Evolutionary conservation across 1,140 invertebrate species (phyloP).

Genomic region (Aphelenchoides besseyi): DNA sequence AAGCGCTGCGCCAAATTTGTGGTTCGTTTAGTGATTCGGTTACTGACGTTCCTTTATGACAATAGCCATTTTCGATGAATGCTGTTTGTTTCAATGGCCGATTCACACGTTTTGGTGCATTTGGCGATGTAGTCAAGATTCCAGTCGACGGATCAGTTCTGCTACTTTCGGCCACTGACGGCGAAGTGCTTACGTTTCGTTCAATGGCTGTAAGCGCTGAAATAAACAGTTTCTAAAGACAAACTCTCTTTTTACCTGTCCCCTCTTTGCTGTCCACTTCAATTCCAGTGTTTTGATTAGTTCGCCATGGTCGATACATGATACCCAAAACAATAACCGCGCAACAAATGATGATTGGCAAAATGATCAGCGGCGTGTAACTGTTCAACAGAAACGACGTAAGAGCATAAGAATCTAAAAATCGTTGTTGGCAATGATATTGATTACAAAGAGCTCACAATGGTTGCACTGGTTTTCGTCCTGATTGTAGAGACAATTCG

Average conservation of each 20-base stretch:
- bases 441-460: not conserved
- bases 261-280: not conserved
- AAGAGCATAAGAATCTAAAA: not conserved
- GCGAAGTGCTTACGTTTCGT: not conserved
- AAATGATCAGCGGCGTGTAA: not conserved
- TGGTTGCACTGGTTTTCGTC: constrained; percentile 32
- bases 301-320: constrained; percentile 17
- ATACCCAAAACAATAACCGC: not conserved
- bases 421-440: no score
- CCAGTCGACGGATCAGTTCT: not conserved
- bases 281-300: not conserved
- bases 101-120: not conserved
- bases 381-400: not conserved
- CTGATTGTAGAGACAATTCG: constrained; percentile 33
- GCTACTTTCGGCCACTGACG: not conserved
- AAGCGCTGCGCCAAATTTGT: constrained; percentile 2
- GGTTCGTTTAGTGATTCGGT: constrained; percentile 13
- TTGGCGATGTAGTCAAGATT: not conserved
- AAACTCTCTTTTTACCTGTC: not conserved
- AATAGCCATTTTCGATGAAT: constrained; percentile 12
- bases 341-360: constrained; percentile 4
- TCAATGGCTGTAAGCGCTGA: not conserved
- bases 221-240: not conserved
- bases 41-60: not conserved
- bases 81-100: constrained; percentile 1